Percentiles rank a stretch among this genome's conserved stretches.
phyloP scores from a whole-genome alignment of 2,888 invertebrate genomes.

The Tiliacea aurago region DNA sequence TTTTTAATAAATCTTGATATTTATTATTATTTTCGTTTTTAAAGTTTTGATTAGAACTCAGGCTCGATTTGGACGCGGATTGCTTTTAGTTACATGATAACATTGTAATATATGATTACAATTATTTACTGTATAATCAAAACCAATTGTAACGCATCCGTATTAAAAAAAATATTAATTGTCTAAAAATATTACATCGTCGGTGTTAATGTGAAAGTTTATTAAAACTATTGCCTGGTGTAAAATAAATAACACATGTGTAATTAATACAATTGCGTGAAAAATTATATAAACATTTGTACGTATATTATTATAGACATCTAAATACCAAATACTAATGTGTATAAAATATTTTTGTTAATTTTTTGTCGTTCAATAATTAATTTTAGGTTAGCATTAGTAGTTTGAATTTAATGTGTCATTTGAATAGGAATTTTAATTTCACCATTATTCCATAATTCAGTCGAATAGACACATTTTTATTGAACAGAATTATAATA shows the following conservation, averaged over 20 bases:
- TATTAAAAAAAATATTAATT: neutral
- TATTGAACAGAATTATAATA: constrained; percentile 29
- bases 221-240: constrained; percentile 31
- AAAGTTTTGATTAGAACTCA: neutral
- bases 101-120: neutral
- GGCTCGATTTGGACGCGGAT: neutral
- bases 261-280: constrained; percentile 35
- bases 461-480: constrained; percentile 13
- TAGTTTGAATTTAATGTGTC: constrained; percentile 60
- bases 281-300: constrained; percentile 51
- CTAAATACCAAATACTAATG: constrained; percentile 87
- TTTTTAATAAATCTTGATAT: constrained; percentile 1
- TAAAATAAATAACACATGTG: constrained; percentile 36
- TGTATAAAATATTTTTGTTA: constrained; percentile 77
- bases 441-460: constrained; percentile 25
- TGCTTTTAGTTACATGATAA: constrained; percentile 6
- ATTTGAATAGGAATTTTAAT: constrained; percentile 46
- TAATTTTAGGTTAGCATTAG: constrained; percentile 72
- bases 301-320: constrained; percentile 63
- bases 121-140: constrained; percentile 5
- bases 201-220: constrained; percentile 4
- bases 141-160: neutral
- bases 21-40: constrained; percentile 20
- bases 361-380: constrained; percentile 70
- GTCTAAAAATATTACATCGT: constrained; percentile 1